phyloP scores from a whole-genome alignment of 2,113 vertebrate genomes.

The Eupsittula cactorum region DNA sequence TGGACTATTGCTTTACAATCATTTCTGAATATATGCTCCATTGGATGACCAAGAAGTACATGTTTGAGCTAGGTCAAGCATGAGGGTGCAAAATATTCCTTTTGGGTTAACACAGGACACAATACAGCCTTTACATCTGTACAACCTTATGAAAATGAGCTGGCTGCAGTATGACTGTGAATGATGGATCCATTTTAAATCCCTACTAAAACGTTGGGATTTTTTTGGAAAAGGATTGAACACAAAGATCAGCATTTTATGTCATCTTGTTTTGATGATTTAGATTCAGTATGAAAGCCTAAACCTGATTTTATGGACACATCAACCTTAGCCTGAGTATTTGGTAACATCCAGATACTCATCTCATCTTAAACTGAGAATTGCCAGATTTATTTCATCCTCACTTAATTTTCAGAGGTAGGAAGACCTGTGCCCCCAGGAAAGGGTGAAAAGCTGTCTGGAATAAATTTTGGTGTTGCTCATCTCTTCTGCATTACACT shows the following conservation, averaged over 20 bases:
- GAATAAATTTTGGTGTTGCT: background rate
- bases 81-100: accelerated
- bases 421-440: background rate
- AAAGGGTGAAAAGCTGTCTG: background rate
- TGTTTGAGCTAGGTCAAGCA: background rate
- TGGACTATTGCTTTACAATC: background rate
- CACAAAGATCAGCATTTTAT: background rate
- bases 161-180: background rate
- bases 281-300: background rate
- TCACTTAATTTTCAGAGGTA: background rate
- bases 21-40: background rate
- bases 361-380: background rate
- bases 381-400: background rate
- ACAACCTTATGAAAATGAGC: accelerated
- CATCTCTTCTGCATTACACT: background rate
- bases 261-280: background rate
- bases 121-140: background rate
- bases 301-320: background rate
- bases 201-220: background rate
- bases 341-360: background rate
- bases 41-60: background rate
- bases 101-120: background rate
- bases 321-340: background rate
- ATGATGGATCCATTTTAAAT: background rate
- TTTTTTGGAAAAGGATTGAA: background rate